Percentiles rank a stretch among this genome's conserved stretches.
Evolutionary conservation across 1,140 invertebrate species (phyloP).

Genomic region (Potamilus streckersoni): DNA sequence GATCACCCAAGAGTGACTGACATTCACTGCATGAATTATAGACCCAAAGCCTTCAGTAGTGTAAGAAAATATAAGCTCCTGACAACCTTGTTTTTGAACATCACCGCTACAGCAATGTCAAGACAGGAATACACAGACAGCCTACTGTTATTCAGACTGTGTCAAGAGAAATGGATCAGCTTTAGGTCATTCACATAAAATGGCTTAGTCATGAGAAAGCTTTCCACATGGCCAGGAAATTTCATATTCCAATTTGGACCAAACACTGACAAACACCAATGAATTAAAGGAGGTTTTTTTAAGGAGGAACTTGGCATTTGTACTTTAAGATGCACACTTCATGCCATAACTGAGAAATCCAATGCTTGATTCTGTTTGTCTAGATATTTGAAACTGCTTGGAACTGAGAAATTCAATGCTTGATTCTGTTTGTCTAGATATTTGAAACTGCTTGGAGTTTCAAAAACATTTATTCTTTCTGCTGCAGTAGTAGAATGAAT

Average conservation of each 20-base stretch:
- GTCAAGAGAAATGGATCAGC: neutral
- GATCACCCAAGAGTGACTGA: slow-evolving; percentile 13
- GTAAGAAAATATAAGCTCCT: neutral
- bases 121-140: neutral
- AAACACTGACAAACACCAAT: neutral
- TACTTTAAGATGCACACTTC: neutral
- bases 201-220: neutral
- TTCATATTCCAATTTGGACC: slow-evolving; percentile 2
- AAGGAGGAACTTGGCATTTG: too few species aligned
- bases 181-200: neutral
- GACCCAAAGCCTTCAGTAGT: neutral
- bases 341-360: neutral
- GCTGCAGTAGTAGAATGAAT: slow-evolving; percentile 8
- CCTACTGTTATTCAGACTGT: slow-evolving; percentile 1
- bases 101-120: slow-evolving; percentile 3
- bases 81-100: neutral
- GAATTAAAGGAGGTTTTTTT: slow-evolving; percentile 2
- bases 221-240: neutral
- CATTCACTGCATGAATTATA: slow-evolving; percentile 29
- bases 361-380: neutral
- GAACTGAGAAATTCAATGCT: neutral
- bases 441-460: neutral
- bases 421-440: neutral
- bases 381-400: neutral
- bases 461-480: slow-evolving; percentile 9